phyloP scores from a whole-genome alignment of 2,888 invertebrate species.

The Dasysyrphus albostriatus region DNA sequence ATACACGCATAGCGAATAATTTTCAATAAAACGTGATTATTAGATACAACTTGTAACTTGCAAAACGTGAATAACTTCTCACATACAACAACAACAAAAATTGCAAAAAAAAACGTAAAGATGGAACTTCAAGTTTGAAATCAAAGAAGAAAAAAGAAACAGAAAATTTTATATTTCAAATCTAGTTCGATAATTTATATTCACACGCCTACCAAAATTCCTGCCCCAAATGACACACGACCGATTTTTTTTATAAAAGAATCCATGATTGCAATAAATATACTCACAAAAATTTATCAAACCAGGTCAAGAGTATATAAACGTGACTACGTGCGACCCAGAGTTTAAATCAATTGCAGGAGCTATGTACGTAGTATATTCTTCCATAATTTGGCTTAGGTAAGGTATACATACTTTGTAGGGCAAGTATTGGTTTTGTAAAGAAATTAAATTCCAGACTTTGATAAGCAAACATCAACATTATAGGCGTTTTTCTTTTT shows the following conservation, averaged over 20 bases:
- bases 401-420: not conserved
- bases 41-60: constrained; percentile 8
- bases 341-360: constrained; percentile 31
- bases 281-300: constrained; percentile 3
- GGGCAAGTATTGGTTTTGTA: constrained; percentile 9
- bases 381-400: not conserved
- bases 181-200: not conserved
- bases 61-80: constrained; percentile 24
- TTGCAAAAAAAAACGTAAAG: not conserved
- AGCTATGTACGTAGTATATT: not conserved
- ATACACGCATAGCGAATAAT: constrained; percentile 6
- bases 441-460: not conserved
- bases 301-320: constrained; percentile 48
- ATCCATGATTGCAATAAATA: constrained; percentile 12
- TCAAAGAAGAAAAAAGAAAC: not conserved
- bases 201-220: constrained; percentile 20
- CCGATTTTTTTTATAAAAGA: constrained; percentile 5
- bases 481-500: too few relatives aligned
- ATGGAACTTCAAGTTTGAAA: not conserved
- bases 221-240: not conserved
- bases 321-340: constrained; percentile 45
- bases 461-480: too few relatives aligned
- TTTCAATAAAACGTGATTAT: constrained; percentile 21
- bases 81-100: not conserved
- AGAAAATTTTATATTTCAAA: not conserved